Evolutionary conservation across 2,888 invertebrate genomes (phyloP).

Genomic region (Drosophila maculinotata): DNA sequence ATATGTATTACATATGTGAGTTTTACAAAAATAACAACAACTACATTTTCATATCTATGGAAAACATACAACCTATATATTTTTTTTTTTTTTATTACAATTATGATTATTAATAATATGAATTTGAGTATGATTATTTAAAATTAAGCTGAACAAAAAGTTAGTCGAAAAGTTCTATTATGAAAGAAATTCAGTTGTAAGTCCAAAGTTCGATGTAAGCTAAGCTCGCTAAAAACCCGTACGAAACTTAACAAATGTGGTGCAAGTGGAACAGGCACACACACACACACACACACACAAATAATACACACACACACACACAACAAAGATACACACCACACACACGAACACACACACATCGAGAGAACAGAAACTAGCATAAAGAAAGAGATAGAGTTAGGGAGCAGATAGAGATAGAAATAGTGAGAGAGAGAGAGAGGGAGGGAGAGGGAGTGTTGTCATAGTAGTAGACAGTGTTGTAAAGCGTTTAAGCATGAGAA

Average conservation of each 20-base stretch:
- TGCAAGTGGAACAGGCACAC: constrained; percentile 10
- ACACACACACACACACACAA: constrained; percentile 7
- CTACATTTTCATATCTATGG: constrained; percentile 28
- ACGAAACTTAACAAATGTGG: constrained; percentile 27
- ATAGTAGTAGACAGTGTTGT: constrained; percentile 32
- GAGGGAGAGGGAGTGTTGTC: constrained; percentile 7
- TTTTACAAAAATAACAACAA: constrained; percentile 22
- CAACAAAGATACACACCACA: too few species aligned
- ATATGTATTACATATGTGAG: constrained; percentile 34
- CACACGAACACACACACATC: not conserved
- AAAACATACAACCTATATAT: constrained; percentile 15
- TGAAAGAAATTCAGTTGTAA: constrained; percentile 29
- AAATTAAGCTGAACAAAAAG: constrained; percentile 26
- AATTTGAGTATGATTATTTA: constrained; percentile 33
- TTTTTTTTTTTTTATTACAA: constrained; percentile 23
- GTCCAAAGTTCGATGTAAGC: constrained; percentile 45
- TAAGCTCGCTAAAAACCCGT: constrained; percentile 38
- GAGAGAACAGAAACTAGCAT: constrained; percentile 39
- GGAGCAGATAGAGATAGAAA: not conserved
- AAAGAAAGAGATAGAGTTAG: constrained; percentile 9
- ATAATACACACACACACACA: constrained; percentile 3
- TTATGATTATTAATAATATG: constrained; percentile 29
- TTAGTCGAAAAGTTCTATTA: constrained; percentile 35
- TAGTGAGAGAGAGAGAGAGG: not conserved
- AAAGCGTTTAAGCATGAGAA: constrained; percentile 12